These are phyloP conservation scores for Macrobrachium nipponense DNA, from an alignment of 1,140 invertebrate genomes.

Conservation along the genomic window DNA sequence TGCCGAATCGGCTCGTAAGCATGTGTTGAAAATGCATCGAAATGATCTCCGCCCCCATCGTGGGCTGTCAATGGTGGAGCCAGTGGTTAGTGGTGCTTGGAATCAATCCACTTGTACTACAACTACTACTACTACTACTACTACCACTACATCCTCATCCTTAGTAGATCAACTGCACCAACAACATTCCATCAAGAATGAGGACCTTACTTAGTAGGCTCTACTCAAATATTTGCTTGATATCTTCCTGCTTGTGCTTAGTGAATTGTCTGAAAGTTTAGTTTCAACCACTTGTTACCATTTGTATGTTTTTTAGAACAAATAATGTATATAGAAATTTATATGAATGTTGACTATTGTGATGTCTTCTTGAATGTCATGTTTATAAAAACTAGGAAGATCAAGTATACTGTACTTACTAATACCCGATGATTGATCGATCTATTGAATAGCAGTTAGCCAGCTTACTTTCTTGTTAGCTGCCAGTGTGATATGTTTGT, in stretches of 20 bases:
- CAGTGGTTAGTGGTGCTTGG: conserved; percentile 44
- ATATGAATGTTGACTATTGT: conserved; percentile 61
- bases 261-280: conserved; percentile 59
- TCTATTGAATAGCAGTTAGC: conserved; percentile 54
- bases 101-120: conserved; percentile 25
- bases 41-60: conserved; percentile 52
- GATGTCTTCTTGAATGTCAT: conserved; percentile 61
- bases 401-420: conserved; percentile 43
- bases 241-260: conserved; percentile 61
- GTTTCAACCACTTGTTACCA: conserved; percentile 60
- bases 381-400: conserved; percentile 41
- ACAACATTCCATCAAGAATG: conserved; percentile 59
- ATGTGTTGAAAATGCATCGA: conserved; percentile 58
- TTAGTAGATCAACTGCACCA: conserved; percentile 30
- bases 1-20: conserved; percentile 59
- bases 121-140: conserved; percentile 23
- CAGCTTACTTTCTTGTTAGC: conserved; percentile 59
- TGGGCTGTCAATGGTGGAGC: conserved; percentile 58
- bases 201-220: conserved; percentile 59
- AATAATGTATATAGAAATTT: conserved; percentile 62
- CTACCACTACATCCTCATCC: conserved; percentile 29
- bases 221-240: conserved; percentile 55
- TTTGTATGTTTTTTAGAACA: conserved; percentile 60
- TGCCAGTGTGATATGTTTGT: conserved; percentile 63
- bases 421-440: conserved; percentile 60